Base-by-base conservation (phyloP, 2,113 vertebrate genomes). In the Tragelaphus strepsiceros region DNA sequence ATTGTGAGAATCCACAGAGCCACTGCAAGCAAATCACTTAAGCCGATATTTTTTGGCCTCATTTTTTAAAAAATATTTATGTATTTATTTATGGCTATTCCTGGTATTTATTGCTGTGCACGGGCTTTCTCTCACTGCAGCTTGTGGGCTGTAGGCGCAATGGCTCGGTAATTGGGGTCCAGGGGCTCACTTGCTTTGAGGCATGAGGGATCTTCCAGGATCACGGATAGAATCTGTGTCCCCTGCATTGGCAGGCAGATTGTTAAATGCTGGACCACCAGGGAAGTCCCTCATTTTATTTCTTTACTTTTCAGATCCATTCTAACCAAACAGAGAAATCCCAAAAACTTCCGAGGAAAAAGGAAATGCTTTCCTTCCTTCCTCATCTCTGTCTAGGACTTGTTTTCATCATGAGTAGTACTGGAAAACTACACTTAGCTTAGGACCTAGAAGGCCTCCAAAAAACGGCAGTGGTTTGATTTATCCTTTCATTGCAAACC, bases 21-120 rank as follows among this genome's bases (percentile, higher is more conserved):
- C 24, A 83, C 21, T 8, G 4, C 32, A 46, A 58, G 39, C 19
- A 51, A 15, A 11, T 0, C 39, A 6, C 24, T 13, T 46, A 5
- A n/a, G 8, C 28, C 13, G 4, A 6, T 39, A 61, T 59, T 59
- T 88, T 77, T 24, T 15, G 22, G 46, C 24, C 61, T 58, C 32
- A 0, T 26, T 43, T 39, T 74, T 7, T 0, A 1, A 43, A 14
- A 28, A 11, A 2, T n/a, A 21, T 26, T 77, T 39, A 12, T 71
- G 43, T 77, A 26, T 26, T 15, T 26, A 43, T 26, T 43, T 77
- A 43, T 26, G 22, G 71, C 35, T 43, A 43, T 26, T 22, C 35
- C 39, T 77, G 71, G 71, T 77, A 13, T 43, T 26, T 43, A 77
- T 26, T 14, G 22, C 12, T 26, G 22, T 77, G 35, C 71, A 43